Base-by-base conservation (phyloP, 2,888 invertebrate species). In the Spilarctia lutea region DNA sequence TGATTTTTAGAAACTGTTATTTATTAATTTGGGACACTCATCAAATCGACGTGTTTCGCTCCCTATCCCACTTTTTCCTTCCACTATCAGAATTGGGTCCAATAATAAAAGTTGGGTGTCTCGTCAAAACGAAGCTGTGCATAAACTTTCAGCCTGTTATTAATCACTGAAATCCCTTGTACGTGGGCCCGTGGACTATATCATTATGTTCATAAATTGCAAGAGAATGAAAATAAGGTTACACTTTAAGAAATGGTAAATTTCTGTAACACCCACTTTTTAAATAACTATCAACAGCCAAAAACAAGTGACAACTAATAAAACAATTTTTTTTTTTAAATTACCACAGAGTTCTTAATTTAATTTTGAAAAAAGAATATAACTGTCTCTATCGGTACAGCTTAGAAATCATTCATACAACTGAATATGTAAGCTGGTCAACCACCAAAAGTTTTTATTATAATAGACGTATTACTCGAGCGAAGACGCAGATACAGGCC, bases 381-480 rank as follows among this genome's bases (percentile, higher is more conserved):
- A 2, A 63, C 18, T 63, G 24, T 68, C 11, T 68, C 20, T 30
- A 30, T 16, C 45, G 11, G 16, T 42, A 13, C 66, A 11, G n/a
- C 8, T 39, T 30, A 18, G 10, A 42, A 30, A 20, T 13, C 20
- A 4, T 39, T 69, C 2, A 7, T 63, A 63, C 16, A 63, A 18
- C 18, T 27, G 30, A 63, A 27, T 27, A 27, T 27, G 27, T 16
- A 7, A 27, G 18, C 18, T 30, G 16, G 63, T 18, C 30, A 18
- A 30, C 30, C 7, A 6, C 18, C 16, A 63, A 13, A 63, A 63
- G 30, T 63, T 7, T 39, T 39, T 35, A 39, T 48, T 48, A 48
- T 68, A 48, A 45, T 68, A 45, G 45, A 48, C 48, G 30, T 48
- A 68, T 68, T 48, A 68, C 20, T 48, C 68, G 48, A 68, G 24